phyloP scores from a whole-genome alignment of 2,113 vertebrate genomes.

The Aspidoscelis tigris region DNA sequence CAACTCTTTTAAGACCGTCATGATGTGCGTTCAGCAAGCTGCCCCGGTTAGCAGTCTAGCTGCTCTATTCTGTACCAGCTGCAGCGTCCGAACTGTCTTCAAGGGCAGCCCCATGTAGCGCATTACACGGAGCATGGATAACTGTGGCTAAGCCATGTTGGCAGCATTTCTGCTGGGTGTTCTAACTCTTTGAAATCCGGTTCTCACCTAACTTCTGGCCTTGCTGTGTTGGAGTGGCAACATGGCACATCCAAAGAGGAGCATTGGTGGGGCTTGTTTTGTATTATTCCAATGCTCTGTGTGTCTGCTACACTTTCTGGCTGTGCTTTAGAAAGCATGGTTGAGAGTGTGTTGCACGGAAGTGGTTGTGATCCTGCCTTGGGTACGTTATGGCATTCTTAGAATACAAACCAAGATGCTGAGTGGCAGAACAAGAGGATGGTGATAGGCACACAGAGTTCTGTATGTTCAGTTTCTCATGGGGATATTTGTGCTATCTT shows the following conservation, averaged over 20 bases:
- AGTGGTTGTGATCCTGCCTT: not conserved
- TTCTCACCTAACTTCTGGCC: not conserved
- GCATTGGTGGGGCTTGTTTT: not conserved
- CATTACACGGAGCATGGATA: no score
- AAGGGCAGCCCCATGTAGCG: no score
- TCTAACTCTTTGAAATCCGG: not conserved
- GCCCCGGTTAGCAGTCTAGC: no score
- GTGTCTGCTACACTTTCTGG: not conserved
- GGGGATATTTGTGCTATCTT: conserved; percentile 1
- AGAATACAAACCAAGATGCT: not conserved
- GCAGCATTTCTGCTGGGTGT: not conserved
- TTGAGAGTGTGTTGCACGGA: not conserved
- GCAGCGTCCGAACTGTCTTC: no score
- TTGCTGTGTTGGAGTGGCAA: not conserved
- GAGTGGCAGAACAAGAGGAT: not conserved
- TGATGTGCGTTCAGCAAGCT: no score
- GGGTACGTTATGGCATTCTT: not conserved
- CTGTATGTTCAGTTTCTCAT: not conserved
- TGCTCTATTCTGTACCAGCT: no score
- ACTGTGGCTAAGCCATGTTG: not conserved
- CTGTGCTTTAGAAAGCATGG: not conserved
- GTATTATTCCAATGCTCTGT: not conserved
- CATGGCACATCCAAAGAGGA: not conserved
- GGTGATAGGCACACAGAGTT: not conserved
- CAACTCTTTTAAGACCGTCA: no score